Evolutionary conservation across 1,140 invertebrate genomes (phyloP).

Genomic region (Episyrphus balteatus): DNA sequence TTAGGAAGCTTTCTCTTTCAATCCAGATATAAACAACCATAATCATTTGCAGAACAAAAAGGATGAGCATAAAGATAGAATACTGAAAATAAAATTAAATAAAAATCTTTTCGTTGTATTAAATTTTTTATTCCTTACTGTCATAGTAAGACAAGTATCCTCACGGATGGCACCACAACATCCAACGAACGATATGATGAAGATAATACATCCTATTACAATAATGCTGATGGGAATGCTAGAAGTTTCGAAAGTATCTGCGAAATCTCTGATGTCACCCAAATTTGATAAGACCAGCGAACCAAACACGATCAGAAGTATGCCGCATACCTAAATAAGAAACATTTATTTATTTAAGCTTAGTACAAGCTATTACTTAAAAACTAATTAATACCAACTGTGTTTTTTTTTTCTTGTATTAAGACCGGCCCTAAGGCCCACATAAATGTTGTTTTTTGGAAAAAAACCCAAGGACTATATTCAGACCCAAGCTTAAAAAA

Average conservation of each 20-base stretch:
- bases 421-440: too few species aligned
- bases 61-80: conserved; percentile 47
- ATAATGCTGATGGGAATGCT: conserved; percentile 54
- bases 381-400: too few species aligned
- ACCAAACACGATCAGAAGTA: conserved; percentile 48
- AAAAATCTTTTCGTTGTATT: background rate
- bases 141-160: conserved; percentile 66
- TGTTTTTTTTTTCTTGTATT: too few species aligned
- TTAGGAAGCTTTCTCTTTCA: conserved; percentile 38
- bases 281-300: conserved; percentile 44
- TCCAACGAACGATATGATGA: conserved; percentile 68
- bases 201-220: conserved; percentile 58
- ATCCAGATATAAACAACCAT: conserved; percentile 47
- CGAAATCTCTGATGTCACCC: conserved; percentile 36
- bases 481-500: too few species aligned
- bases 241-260: conserved; percentile 39
- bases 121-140: conserved; percentile 42
- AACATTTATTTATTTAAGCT: too few species aligned
- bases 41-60: conserved; percentile 51
- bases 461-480: too few species aligned
- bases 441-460: too few species aligned
- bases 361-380: too few species aligned
- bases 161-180: conserved; percentile 76
- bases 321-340: conserved; percentile 46
- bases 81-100: conserved; percentile 41